Base-by-base conservation (phyloP, 2,888 invertebrate genomes). In the Prosopocoilus inquinatus region DNA sequence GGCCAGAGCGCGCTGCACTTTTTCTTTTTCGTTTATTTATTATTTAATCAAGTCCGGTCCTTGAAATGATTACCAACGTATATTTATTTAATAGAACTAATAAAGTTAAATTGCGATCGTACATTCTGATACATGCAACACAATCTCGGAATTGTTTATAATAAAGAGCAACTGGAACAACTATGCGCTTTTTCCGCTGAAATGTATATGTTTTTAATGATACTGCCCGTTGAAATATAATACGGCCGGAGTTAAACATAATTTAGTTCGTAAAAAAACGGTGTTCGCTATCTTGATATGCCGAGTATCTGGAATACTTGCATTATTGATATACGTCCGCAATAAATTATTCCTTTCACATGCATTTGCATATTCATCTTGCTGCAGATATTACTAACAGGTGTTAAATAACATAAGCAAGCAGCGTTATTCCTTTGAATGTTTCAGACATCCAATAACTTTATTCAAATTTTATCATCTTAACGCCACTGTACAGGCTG, bases 81-180 rank as follows among this genome's bases (percentile, higher is more conserved):
- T 47, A 47, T 47, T 35, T 47, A 47, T 47, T 47, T 33, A 47
- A 32, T 47, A 46, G 28, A 46, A 46, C 47, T 46, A 47, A 47
- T 47, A 47, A 47, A 47, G 34, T 34, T 47, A 47, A 47, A 47
- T 47, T 47, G 15, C 41, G 9, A 15, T 41, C 41, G 15, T 41
- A 41, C 41, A 41, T 41, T 41, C 41, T 41, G 9, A 41, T 41
- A 41, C 41, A 38, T 38, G 38, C 38, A 41, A 41, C 9, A 16
- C 15, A 41, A 41, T 41, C 9, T 41, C 13, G 16, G 12, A 16
- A 41, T 41, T 13, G 41, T 41, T 15, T 38, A 12, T 38, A 38
- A 38, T 38, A 38, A 38, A 38, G 16, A 41, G 41, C 41, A 41
- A 41, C 9, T 41, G 41, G 12, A 38, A 12, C 38, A 41, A 41